These are phyloP conservation scores for Selene dorsalis DNA, from an alignment of 2,797 vertebrate genomes.

Conservation along the genomic window DNA sequence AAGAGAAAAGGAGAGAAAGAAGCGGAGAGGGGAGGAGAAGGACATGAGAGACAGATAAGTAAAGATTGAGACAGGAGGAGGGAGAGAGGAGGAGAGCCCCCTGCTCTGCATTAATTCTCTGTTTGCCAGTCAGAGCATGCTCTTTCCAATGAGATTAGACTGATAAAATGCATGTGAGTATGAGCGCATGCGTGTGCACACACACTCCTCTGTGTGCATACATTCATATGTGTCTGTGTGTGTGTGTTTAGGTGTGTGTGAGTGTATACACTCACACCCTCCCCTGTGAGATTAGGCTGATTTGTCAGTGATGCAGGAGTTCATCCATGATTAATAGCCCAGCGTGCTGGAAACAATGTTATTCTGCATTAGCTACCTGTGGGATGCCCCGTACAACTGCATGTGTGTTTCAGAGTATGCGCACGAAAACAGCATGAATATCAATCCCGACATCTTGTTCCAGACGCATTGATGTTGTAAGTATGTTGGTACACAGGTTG, in stretches of 20 bases:
- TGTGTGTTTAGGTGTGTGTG: neutral
- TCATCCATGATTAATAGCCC: slow-evolving; percentile 88
- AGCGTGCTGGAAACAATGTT: slow-evolving; percentile 83
- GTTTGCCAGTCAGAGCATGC: slow-evolving; percentile 83
- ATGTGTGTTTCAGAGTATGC: slow-evolving; percentile 57
- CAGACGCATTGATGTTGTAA: slow-evolving; percentile 56
- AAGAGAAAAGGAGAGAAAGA: slow-evolving; percentile 31
- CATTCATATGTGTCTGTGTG: slow-evolving; percentile 13
- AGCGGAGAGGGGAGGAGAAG: slow-evolving; percentile 54
- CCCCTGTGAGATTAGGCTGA: slow-evolving; percentile 83
- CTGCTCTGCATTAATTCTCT: slow-evolving; percentile 82
- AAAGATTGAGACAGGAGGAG: slow-evolving; percentile 66
- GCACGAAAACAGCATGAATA: slow-evolving; percentile 57
- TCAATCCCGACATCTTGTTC: slow-evolving; percentile 67
- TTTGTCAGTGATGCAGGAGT: slow-evolving; percentile 87
- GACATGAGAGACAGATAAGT: slow-evolving; percentile 71
- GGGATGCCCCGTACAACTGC: slow-evolving; percentile 68
- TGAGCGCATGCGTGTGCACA: slow-evolving; percentile 55
- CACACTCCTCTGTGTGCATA: slow-evolving; percentile 46
- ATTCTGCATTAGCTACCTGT: slow-evolving; percentile 85
- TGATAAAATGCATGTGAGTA: slow-evolving; percentile 75
- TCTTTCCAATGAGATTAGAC: slow-evolving; percentile 79
- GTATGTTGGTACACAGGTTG: slow-evolving; percentile 53
- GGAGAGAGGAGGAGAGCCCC: slow-evolving; percentile 66
- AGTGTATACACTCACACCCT: slow-evolving; percentile 59